Evolutionary conservation across 2,797 vertebrate species (phyloP), one percentile per base, ranked within the genome.

Genomic region (Holocentrus rufus): DNA sequence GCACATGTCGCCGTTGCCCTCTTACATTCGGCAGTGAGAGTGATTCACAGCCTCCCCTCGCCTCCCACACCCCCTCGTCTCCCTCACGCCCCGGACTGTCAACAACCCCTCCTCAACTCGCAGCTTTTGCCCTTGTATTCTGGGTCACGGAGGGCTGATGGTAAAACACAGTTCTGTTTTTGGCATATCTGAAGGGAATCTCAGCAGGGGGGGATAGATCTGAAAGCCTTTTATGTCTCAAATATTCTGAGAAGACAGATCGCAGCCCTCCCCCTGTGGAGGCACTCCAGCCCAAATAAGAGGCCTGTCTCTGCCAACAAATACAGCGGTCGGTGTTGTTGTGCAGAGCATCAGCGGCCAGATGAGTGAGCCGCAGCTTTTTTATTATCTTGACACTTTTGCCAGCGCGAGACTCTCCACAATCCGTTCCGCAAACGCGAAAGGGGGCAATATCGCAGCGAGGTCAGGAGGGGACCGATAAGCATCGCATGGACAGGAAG

Each of bases 401-500:
- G 31, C 70, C 52, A 20, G 74, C 61, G 53, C 31, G 62, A 76
- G 7, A 42, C 68, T 79, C 46, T 17, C 69, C 14, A 34, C 62
- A 22, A 30, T 23, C 59, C 50, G 9, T 79, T n/a, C 60, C 61
- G 52, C 65, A 75, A 73, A 76, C 73, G 79, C 44, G 15, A 50
- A 49, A 49, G 44, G 57, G 53, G 34, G 79, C 68, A 72, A 71
- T 79, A 81, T 74, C 69, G 67, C 18, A 10, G 34, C 27, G 22
- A 20, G 68, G 54, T 65, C 69, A 81, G 67, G 63, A 65, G 56
- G 63, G 73, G 23, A n/a, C 36, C 18, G 89, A 89, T 88, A 81
- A n/a, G 56, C 77, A 81, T 89, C 84, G 2, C 80, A 68, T 8
- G 27, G 64, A 72, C 74, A 69, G 76, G 77, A 83, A 80, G 74